Conservation (phyloP, 2,797 vertebrate species). For the Delichon dasypus region DNA sequence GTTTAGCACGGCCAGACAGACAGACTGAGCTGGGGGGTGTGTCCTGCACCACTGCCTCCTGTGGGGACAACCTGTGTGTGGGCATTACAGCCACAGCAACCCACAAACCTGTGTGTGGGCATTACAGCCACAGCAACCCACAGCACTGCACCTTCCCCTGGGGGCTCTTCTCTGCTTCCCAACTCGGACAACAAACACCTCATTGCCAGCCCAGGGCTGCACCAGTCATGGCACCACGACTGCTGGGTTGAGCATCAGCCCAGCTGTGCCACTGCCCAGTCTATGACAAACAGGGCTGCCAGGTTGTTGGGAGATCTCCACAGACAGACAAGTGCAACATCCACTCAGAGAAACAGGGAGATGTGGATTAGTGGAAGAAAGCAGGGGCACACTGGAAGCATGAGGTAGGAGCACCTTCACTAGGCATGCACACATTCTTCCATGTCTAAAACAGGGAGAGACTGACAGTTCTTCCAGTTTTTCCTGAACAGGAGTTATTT, state of each 20-base stretch:
- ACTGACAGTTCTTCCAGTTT: not conserved
- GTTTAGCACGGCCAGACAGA: not conserved
- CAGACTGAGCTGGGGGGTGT: not conserved
- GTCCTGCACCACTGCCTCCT: not conserved
- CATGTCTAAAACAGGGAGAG: not conserved
- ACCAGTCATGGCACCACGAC: not conserved
- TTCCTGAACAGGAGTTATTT: not conserved
- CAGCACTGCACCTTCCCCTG: not conserved
- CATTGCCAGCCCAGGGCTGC: not conserved
- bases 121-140: not conserved
- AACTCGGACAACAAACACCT: not conserved
- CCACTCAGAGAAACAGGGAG: constrained; percentile 27
- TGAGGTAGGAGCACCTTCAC: not conserved
- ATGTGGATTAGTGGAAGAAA: constrained; percentile 41
- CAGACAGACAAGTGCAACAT: constrained; percentile 16
- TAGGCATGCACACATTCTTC: not conserved
- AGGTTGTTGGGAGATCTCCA: not conserved
- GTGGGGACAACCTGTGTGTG: not conserved
- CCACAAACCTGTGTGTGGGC: not conserved
- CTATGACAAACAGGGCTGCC: not conserved
- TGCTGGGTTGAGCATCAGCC: not conserved
- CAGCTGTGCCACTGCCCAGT: not conserved
- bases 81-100: not conserved
- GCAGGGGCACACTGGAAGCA: not conserved
- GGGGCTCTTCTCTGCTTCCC: not conserved